Conservation (phyloP, 2,113 vertebrate species). For the Marcusenius ussheri region DNA sequence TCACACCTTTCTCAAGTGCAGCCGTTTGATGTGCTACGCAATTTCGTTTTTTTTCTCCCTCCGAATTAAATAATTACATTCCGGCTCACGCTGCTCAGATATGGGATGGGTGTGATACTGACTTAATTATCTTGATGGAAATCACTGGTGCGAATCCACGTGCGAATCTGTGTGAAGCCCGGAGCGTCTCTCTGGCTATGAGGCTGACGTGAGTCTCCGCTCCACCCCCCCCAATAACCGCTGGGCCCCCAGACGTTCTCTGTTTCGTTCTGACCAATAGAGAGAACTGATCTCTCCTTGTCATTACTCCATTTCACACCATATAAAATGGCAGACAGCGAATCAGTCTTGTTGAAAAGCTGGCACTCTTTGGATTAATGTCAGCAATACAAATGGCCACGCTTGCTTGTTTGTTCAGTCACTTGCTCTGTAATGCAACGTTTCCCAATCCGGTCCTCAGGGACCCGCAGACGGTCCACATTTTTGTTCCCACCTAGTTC, state of each 20-base stretch:
- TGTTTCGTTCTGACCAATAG: not conserved
- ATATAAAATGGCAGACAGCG: not conserved
- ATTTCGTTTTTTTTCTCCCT: not conserved
- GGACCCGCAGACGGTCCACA: not conserved
- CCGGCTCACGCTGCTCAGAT: not conserved
- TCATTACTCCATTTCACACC: not conserved
- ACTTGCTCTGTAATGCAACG: not conserved
- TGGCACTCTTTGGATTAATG: not conserved
- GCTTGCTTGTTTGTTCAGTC: not conserved
- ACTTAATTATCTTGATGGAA: not conserved
- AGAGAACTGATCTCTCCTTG: not conserved
- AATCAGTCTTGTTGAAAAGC: not conserved
- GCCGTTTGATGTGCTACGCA: not conserved
- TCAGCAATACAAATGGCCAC: not conserved
- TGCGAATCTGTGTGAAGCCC: not conserved
- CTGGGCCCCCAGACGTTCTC: not conserved
- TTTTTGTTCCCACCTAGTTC: not conserved
- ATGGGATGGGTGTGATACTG: not conserved
- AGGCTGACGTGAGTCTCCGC: not conserved
- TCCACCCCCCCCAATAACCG: not conserved
- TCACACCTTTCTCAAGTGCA: not conserved
- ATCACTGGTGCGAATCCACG: not conserved
- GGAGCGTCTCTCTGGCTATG: not conserved
- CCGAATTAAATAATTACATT: not conserved
- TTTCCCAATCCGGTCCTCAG: not conserved